Percentiles rank a stretch among this genome's conserved stretches.
Evolutionary conservation across 2,113 vertebrate genomes (phyloP).

Genomic region (Accipiter cooperii): DNA sequence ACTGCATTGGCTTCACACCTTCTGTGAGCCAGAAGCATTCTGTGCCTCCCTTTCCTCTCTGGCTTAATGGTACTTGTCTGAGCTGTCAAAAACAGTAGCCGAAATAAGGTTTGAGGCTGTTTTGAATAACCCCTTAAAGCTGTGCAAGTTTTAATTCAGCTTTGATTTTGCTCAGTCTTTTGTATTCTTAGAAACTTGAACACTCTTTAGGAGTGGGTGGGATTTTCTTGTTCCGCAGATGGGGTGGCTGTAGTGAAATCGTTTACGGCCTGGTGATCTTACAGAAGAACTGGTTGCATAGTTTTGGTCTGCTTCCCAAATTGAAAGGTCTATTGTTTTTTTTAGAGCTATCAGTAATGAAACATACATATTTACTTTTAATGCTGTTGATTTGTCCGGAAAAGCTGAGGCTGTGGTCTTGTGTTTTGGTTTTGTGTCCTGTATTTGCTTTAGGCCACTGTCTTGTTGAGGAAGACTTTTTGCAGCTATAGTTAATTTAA

Average conservation of each 20-base stretch:
- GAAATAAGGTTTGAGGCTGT: background rate
- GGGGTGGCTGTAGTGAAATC: background rate
- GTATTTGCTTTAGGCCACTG: background rate
- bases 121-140: background rate
- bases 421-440: background rate
- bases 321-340: background rate
- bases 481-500: background rate
- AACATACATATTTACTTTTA: background rate
- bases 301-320: background rate
- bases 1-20: background rate
- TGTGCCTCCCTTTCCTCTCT: background rate
- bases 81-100: background rate
- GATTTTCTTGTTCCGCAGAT: background rate
- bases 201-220: background rate
- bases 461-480: background rate
- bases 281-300: background rate
- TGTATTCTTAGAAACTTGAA: background rate
- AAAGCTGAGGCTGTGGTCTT: background rate
- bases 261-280: background rate
- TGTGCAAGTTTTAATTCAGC: background rate
- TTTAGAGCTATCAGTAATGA: background rate
- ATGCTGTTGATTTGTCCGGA: background rate
- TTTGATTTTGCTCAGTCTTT: background rate
- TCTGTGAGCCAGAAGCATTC: background rate
- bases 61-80: background rate